Evolutionary conservation across 2,888 invertebrate species (phyloP), one percentile per base, ranked within the genome.

Genomic region (Lithophane semibrunnea): DNA sequence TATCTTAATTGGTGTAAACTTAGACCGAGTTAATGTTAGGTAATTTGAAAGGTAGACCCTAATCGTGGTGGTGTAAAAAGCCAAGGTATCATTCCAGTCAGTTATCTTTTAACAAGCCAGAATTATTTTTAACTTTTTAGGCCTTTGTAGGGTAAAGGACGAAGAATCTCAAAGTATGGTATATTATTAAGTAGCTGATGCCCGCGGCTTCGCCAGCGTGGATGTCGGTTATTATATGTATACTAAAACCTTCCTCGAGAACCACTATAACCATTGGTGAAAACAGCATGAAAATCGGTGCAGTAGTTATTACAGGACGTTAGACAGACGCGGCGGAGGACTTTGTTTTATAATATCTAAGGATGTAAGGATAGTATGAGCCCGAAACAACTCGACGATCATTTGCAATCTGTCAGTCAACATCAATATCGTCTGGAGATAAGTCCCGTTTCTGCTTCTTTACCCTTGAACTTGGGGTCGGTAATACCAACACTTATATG

Each of bases 1-100:
- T 80, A n/a, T 63, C 29, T 49, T 80, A 79, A 79, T 79, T 73
- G 54, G 67, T 67, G 42, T 63, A 24, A 67, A 80, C 37, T n/a
- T 29, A 61, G 60, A 54, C 7, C 9, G n/a, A 58, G 1, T 65
- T 73, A 73, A 56, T 80, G 66, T 49, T 49, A n/a, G 29, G 44
- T 37, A n/a, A 44, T 79, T 70, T 29, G 42, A 70, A 52, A 70
- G 56, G 54, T 29, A 21, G 42, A 13, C 24, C 29, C 3, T 18
- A 61, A 69, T 42, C 9, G 29, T 56, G 78, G 52, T 10, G 2
- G 21, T 65, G 12, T 29, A 13, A 65, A 66, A 18, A n/a, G 18
- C 10, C 2, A 24, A 44, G 24, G n/a, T 52, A 52, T 52, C 18
- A 52, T 49, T 44, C 29, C 18, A 47, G 10, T 37, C 2, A 37